Evolutionary conservation across 2,113 vertebrate species (phyloP).

Genomic region (Columba livia): DNA sequence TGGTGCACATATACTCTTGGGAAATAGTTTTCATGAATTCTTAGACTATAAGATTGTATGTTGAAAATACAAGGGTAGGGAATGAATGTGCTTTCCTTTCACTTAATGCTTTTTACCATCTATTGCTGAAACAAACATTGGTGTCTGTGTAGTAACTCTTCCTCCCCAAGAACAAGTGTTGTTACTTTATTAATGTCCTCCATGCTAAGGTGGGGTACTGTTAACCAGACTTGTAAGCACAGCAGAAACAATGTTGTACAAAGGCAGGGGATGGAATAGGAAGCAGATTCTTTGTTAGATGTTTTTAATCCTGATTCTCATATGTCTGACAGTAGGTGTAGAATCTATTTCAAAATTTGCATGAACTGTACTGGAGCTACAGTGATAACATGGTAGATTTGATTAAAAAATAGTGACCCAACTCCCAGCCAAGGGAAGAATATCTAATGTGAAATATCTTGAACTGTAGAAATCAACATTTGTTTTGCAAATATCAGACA

Average conservation of each 20-base stretch:
- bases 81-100: background rate
- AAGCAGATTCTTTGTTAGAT: background rate
- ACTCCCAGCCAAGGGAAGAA: background rate
- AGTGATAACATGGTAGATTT: background rate
- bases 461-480: background rate
- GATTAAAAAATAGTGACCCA: background rate
- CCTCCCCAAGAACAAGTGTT: background rate
- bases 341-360: background rate
- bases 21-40: background rate
- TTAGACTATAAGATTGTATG: background rate
- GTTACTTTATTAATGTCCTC: background rate
- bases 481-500: background rate
- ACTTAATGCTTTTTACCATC: background rate
- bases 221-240: background rate
- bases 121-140: background rate
- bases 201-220: background rate
- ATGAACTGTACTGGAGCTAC: background rate
- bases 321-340: background rate
- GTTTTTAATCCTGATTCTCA: background rate
- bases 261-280: background rate
- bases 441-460: background rate
- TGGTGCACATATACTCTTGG: background rate
- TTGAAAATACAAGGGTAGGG: background rate
- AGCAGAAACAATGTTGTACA: background rate
- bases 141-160: background rate